Base-by-base conservation (phyloP, 1,140 invertebrate genomes). In the Aphelinus atriplicis region DNA sequence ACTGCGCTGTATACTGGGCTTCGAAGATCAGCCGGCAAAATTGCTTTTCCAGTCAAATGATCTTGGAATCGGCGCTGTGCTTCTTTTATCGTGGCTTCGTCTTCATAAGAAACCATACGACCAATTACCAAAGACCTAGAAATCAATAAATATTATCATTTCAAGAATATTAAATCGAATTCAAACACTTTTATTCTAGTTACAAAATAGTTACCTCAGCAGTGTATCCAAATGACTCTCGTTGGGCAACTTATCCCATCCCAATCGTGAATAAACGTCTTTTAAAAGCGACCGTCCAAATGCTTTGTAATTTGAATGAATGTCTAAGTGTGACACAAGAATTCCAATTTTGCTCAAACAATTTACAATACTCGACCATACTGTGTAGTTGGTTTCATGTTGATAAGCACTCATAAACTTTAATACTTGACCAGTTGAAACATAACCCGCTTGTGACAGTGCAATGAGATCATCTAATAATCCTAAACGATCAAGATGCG, bases 391-490 rank as follows among this genome's bases (percentile, higher is more conserved):
- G n/a, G 93, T 93, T 86, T 98, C 96, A 77, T 94, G 90, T 67
- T 91, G 90, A 84, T 94, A 97, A 0, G 95, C 94, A 77, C 93
- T 89, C 70, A 90, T 82, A 0, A 90, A 80, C 50, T 87, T 85
- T 46, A 94, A 81, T 42, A 95, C 93, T 80, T 97, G 94, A 0
- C 92, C 92, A 10, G 95, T 95, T 48, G 92, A 91, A 1, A 91
- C 90, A 76, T 95, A 91, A 3, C 96, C 96, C n/a, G 95, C 94
- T 88, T 96, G 93, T 1, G 96, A 94, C 87, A 98, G 90, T 48
- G 96, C 96, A 86, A 97, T 98, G 53, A 98, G 90, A 86, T 99
- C 98, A 87, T 97, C 96, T 47, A 98, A 89, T 3, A 99, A 85
- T 3, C 95, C 95, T 47, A 98, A 91, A 58, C 97, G 92, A 86